A percentile compares a stretch with the other conserved stretches of the same genome.
phyloP scores from a whole-genome alignment of 2,888 invertebrate species.

The Tiliacea citrago region DNA sequence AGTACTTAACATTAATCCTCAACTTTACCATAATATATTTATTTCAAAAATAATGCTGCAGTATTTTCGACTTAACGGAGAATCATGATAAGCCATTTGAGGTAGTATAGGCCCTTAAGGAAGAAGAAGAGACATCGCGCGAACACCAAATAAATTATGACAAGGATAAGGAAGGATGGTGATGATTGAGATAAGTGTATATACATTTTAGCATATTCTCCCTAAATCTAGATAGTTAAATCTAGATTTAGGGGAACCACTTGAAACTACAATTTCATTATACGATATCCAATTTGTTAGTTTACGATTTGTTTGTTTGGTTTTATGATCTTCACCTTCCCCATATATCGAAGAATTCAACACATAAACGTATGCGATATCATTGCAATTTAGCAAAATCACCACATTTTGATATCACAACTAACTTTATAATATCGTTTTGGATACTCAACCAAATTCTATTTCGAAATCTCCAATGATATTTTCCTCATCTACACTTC shows the following conservation, averaged over 20 bases:
- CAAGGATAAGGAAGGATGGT: background rate
- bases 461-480: conserved; percentile 24
- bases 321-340: conserved; percentile 12
- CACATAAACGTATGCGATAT: conserved; percentile 16
- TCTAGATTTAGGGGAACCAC: background rate
- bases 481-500: conserved; percentile 41
- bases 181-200: background rate
- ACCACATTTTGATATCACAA: conserved; percentile 3
- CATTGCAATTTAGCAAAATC: conserved; percentile 42
- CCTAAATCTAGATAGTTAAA: background rate
- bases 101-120: too few species aligned
- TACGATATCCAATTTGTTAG: conserved; percentile 18
- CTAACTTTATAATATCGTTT: conserved; percentile 22
- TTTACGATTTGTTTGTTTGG: conserved; percentile 10
- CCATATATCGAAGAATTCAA: conserved; percentile 3
- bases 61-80: too few species aligned
- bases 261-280: conserved; percentile 32
- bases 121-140: background rate
- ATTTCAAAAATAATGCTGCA: too few species aligned
- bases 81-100: too few species aligned
- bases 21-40: too few species aligned
- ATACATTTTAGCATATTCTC: background rate
- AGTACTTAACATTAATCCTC: too few species aligned
- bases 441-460: conserved; percentile 12
- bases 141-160: background rate